Percentiles rank a stretch among this genome's conserved stretches.
These are phyloP conservation scores for Caenorhabditis latens DNA, from an alignment of 1,140 invertebrate genomes.

Conservation along the genomic window DNA sequence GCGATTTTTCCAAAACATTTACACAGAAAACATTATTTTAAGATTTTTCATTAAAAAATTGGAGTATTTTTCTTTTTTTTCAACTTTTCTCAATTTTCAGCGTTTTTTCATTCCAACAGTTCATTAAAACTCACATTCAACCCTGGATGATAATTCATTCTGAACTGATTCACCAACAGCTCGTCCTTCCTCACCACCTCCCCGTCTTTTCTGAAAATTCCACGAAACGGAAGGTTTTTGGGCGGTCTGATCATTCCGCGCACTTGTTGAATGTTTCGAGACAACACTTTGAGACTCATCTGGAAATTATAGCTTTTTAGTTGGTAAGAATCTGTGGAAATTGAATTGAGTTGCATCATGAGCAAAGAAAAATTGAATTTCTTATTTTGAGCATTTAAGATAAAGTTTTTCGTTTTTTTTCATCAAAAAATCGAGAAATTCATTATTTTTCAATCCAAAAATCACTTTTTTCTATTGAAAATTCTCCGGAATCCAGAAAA, in stretches of 20 bases:
- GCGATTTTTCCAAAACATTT: no score
- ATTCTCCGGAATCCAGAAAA: neutral
- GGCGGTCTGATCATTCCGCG: slow-evolving; percentile 64
- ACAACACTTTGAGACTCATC: slow-evolving; percentile 24
- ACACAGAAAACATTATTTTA: no score
- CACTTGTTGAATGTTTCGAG: neutral
- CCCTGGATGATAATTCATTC: slow-evolving; percentile 76
- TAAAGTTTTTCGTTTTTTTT: no score
- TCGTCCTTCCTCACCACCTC: slow-evolving; percentile 72
- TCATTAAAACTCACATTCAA: slow-evolving; percentile 69
- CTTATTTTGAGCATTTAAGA: neutral
- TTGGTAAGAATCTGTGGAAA: neutral
- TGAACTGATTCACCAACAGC: slow-evolving; percentile 71
- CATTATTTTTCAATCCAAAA: no score
- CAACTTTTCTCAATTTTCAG: neutral
- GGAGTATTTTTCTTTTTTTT: neutral
- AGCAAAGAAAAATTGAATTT: neutral
- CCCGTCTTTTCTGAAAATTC: slow-evolving; percentile 72
- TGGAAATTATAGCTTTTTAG: slow-evolving; percentile 11
- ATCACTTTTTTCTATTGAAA: neutral
- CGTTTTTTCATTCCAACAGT: neutral
- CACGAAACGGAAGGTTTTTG: slow-evolving; percentile 70
- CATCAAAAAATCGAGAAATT: no score
- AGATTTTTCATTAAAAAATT: neutral
- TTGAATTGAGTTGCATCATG: neutral